Conservation (phyloP, 2,888 invertebrate species). For the Biston stratarius region DNA sequence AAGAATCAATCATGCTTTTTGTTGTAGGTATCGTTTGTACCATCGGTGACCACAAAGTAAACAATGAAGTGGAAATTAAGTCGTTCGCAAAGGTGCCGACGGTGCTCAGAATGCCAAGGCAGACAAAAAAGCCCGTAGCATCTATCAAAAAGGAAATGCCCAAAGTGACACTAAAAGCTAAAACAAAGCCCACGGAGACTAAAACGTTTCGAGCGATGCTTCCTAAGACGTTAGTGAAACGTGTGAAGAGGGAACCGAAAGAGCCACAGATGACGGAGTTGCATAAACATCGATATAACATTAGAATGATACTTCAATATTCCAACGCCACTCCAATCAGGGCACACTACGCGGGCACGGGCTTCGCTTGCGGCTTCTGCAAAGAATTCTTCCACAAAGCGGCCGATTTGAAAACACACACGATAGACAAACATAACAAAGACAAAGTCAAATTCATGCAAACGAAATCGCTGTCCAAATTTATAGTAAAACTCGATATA, state of each 20-base stretch:
- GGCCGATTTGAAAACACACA: constrained; percentile 64
- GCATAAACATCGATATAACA: constrained; percentile 54
- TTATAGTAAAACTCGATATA: constrained; percentile 59
- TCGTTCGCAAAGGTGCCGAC: constrained; percentile 23
- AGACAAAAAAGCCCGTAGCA: constrained; percentile 20
- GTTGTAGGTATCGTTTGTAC: constrained; percentile 35
- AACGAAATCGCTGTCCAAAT: constrained; percentile 48
- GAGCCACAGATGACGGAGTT: constrained; percentile 37
- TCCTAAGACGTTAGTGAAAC: constrained; percentile 13
- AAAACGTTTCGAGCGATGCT: constrained; percentile 13
- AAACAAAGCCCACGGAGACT: neutral
- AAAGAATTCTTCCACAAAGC: constrained; percentile 58
- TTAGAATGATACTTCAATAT: constrained; percentile 59
- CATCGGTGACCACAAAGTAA: constrained; percentile 33
- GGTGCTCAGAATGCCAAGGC: constrained; percentile 20
- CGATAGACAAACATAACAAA: constrained; percentile 55
- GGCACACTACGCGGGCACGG: constrained; percentile 58
- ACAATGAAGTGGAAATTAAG: constrained; percentile 25
- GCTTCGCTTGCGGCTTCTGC: constrained; percentile 70
- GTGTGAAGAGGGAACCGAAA: constrained; percentile 37
- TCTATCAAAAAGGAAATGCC: constrained; percentile 12
- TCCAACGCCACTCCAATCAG: constrained; percentile 75
- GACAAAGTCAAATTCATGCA: constrained; percentile 62
- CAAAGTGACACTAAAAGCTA: constrained; percentile 14
- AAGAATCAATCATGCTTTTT: constrained; percentile 36